phyloP scores from a whole-genome alignment of 2,888 invertebrate species.

The Strigamia crassipes region DNA sequence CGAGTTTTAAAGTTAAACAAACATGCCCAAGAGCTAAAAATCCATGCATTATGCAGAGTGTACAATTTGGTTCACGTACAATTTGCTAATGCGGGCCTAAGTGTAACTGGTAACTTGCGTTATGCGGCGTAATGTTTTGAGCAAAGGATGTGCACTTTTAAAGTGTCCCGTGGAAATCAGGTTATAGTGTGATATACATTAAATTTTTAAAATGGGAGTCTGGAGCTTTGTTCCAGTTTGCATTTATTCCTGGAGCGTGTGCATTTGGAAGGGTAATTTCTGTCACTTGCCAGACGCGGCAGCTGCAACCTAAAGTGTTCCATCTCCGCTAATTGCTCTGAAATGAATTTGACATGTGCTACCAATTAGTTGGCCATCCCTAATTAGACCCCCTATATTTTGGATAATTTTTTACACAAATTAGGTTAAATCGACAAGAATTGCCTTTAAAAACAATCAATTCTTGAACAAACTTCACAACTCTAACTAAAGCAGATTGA shows the following conservation, averaged over 20 bases:
- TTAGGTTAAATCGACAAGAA: background rate
- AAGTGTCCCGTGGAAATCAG: too few species aligned
- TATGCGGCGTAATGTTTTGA: too few species aligned
- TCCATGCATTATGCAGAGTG: too few species aligned
- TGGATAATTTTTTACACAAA: background rate
- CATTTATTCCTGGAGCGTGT: background rate
- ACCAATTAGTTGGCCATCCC: background rate
- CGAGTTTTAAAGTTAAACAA: too few species aligned
- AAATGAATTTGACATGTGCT: conserved; percentile 11
- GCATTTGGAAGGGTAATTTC: conserved; percentile 8
- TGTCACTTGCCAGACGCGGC: background rate
- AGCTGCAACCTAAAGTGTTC: conserved; percentile 7
- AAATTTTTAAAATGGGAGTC: background rate
- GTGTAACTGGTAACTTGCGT: too few species aligned
- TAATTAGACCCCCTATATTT: background rate
- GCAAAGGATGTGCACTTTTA: too few species aligned
- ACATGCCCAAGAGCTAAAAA: too few species aligned
- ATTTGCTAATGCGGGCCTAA: too few species aligned
- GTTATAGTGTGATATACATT: background rate
- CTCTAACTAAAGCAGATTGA: too few species aligned
- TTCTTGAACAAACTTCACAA: too few species aligned
- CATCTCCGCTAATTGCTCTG: conserved; percentile 4
- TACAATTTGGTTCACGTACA: too few species aligned
- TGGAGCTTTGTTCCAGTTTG: background rate
- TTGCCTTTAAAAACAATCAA: too few species aligned